Base-by-base conservation (phyloP, 2,888 invertebrate species). In the Sinohyriopsis cumingii region DNA sequence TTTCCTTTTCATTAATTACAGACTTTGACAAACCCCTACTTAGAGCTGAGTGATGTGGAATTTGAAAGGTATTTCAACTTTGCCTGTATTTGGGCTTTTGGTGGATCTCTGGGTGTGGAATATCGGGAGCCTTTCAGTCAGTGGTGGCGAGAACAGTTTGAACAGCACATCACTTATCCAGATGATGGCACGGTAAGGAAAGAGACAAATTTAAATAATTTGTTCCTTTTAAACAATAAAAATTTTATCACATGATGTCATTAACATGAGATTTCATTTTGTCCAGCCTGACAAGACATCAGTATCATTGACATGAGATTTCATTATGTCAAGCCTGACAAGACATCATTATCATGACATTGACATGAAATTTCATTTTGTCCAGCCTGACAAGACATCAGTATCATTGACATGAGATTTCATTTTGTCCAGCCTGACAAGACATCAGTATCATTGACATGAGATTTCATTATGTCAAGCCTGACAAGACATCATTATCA, bases 11-110 rank as follows among this genome's bases (percentile, higher is more conserved):
- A 18, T 62, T 67, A 55, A 25, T 77, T 70, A 22, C 77, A 86
- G 86, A 80, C 84, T 0, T 75, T 86, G 71, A 76, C 84, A 33
- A 65, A 77, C 54, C 77, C 77, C 22, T 83, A 80, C 66, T 81
- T 79, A 53, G 86, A 86, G 63, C 79, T 87, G 45, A 85, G 81
- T 73, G 87, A 88, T 72, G 81, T 82, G 25, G 88, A 89, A 72
- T 85, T 84, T 78, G 88, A 89, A 76, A 80, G 87, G 18, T 88
- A 87, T 72, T 88, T 90, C 80, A 87, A 84, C 82, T 87, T 84
- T 74, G 85, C 89, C 4, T 82, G 83, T 66, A 80, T 90, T 59
- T 90, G 90, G 90, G 80, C 89, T 7, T 88, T 90, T 76, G 89
- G 83, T 55, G 89, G 88, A 24, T 88, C 89, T 19, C 77, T 89